These are phyloP conservation scores for Chloroclystis v-ata DNA, from an alignment of 2,888 invertebrate species.

Conservation along the genomic window DNA sequence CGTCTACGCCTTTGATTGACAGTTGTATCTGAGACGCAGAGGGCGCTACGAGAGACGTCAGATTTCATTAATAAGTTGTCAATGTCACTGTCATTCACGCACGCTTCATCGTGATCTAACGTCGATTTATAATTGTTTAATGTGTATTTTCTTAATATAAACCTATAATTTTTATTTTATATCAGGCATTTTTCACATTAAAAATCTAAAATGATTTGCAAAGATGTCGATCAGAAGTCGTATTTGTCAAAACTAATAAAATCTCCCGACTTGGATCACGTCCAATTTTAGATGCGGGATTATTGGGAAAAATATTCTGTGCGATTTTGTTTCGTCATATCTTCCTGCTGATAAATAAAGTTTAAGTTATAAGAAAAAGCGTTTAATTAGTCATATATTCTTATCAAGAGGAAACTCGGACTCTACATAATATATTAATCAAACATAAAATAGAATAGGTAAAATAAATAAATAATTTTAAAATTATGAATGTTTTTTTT, in stretches of 20 bases:
- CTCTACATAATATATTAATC: no score
- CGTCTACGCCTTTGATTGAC: constrained; percentile 32
- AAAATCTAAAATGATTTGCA: constrained; percentile 36
- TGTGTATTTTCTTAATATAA: background rate
- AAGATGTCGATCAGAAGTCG: constrained; percentile 51
- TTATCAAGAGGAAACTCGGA: no score
- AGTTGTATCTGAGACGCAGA: constrained; percentile 28
- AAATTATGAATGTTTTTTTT: no score
- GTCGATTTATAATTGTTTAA: background rate
- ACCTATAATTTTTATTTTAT: background rate
- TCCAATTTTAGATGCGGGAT: constrained; percentile 62
- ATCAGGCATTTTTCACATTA: background rate
- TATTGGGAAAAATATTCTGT: constrained; percentile 47
- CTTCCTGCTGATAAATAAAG: constrained; percentile 49
- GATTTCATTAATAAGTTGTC: constrained; percentile 50
- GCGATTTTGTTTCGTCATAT: constrained; percentile 65
- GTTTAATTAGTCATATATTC: no score
- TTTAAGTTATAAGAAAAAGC: constrained; percentile 20
- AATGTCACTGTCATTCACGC: constrained; percentile 43
- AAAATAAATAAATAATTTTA: no score
- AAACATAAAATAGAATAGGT: no score
- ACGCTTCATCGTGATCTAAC: constrained; percentile 2
- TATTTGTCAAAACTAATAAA: constrained; percentile 53
- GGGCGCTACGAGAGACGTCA: constrained; percentile 44
- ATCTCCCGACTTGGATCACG: constrained; percentile 51